Base-by-base conservation (phyloP, 1,140 invertebrate species). In the Meloidogyne hapla region DNA sequence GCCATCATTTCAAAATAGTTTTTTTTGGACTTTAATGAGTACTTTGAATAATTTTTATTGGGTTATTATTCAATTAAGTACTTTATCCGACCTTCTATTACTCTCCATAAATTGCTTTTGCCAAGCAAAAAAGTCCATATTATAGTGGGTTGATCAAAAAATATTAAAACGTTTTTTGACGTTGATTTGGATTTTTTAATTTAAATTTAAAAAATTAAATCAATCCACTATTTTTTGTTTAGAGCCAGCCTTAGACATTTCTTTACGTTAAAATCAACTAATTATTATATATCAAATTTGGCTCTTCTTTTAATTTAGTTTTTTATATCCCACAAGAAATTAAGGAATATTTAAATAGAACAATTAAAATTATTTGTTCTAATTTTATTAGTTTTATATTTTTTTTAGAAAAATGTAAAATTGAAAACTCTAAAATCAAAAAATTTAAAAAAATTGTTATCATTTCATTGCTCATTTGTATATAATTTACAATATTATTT, bases 401-500 rank as follows among this genome's bases (percentile, higher is more conserved):
- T 42, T 12, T 42, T 42, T 42, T 12, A 42, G 12, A 42, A 42
- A 42, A 12, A 13, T 42, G 18, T n/a, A 56, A 56, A 56, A 56
- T 56, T 56, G 18, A 56, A 56, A n/a, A 56, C 0, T n/a, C n/a
- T 42, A 12, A 10, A 42, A 42, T 42, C 40, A n/a, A 56, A 56
- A 56, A 56, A n/a, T n/a, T 6, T 6, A 6, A 33, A 56, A 56
- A 56, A 56, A 56, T 21, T 56, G 48, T 56, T 56, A 56, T 56
- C 48, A 56, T 8, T 56, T 56, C n/a, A 56, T n/a, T 56, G 48
- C 48, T 56, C 48, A 56, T 56, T 48, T 56, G 48, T 56, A 56
- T 9, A 56, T 56, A 56, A 56, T 56, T 33, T 56, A 56, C n/a
- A 48, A 56, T n/a, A n/a, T 15, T 21, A 56, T n/a, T n/a, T n/a